Conservation (phyloP, 2,113 vertebrate species). For the Clinocottus analis region DNA sequence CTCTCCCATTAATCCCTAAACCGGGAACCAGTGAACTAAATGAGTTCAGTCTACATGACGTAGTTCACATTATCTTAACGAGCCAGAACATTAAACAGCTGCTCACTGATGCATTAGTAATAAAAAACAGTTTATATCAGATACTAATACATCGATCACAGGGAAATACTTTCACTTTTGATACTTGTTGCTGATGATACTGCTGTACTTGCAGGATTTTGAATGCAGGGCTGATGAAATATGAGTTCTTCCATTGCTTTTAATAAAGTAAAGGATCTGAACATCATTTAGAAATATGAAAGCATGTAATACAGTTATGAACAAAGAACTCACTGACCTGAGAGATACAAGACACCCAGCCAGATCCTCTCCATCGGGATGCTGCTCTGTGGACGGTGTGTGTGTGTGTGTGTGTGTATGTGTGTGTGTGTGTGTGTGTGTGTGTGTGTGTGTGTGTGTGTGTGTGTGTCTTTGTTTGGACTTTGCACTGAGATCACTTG, state of each 20-base stretch:
- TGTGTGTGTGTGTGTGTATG: too few relatives aligned
- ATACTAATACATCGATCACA: background rate
- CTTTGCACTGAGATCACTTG: background rate
- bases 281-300: background rate
- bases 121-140: background rate
- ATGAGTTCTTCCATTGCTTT: background rate
- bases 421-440: too few relatives aligned
- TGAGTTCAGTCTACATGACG: too few relatives aligned
- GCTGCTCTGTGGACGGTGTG: background rate
- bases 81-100: too few relatives aligned
- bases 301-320: background rate
- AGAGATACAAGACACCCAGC: background rate
- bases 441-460: too few relatives aligned
- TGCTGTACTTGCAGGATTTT: too few relatives aligned
- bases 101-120: background rate
- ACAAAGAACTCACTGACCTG: conserved; percentile 2
- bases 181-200: background rate
- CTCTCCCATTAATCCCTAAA: too few relatives aligned
- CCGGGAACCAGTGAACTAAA: too few relatives aligned
- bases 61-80: too few relatives aligned
- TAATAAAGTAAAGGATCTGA: background rate
- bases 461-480: background rate
- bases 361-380: background rate
- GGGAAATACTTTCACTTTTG: too few relatives aligned
- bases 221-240: background rate